phyloP scores from a whole-genome alignment of 2,113 vertebrate genomes.

The Pavo muticus region DNA sequence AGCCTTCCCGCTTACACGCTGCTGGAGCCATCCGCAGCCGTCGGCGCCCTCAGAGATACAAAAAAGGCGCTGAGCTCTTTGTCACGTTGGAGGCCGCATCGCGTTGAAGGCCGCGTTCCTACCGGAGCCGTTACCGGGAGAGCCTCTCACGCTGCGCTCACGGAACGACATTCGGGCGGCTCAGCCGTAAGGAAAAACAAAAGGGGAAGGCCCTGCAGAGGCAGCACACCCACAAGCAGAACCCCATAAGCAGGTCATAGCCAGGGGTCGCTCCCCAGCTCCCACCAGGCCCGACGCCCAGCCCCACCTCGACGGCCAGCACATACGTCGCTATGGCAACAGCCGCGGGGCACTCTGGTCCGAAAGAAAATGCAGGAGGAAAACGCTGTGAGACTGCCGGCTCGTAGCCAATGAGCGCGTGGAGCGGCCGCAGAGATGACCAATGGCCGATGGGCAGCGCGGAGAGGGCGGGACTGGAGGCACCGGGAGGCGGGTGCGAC shows the following conservation, averaged over 20 bases:
- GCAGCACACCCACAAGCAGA: rapidly evolving
- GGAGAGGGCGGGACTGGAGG: not conserved
- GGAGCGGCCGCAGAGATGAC: not conserved
- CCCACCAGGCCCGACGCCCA: rapidly evolving
- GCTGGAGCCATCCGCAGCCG: not conserved
- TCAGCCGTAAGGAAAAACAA: not conserved
- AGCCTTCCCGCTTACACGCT: not conserved
- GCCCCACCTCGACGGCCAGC: rapidly evolving
- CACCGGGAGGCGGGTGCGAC: not conserved
- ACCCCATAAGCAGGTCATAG: rapidly evolving
- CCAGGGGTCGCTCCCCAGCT: rapidly evolving
- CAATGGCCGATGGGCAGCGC: not conserved
- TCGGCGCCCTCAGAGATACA: not conserved
- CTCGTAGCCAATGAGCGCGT: not conserved
- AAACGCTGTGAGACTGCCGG: conserved; percentile 19
- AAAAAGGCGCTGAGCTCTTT: not conserved
- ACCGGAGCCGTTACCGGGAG: rapidly evolving
- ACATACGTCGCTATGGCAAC: not conserved
- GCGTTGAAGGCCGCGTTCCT: not conserved
- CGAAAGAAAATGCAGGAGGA: conserved; percentile 80
- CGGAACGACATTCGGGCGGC: not conserved
- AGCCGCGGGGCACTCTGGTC: conserved; percentile 75
- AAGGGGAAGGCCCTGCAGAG: rapidly evolving
- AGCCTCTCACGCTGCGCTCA: not conserved
- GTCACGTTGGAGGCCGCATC: not conserved